Evolutionary conservation across 2,113 vertebrate genomes (phyloP).

Genomic region (Agapornis roseicollis): DNA sequence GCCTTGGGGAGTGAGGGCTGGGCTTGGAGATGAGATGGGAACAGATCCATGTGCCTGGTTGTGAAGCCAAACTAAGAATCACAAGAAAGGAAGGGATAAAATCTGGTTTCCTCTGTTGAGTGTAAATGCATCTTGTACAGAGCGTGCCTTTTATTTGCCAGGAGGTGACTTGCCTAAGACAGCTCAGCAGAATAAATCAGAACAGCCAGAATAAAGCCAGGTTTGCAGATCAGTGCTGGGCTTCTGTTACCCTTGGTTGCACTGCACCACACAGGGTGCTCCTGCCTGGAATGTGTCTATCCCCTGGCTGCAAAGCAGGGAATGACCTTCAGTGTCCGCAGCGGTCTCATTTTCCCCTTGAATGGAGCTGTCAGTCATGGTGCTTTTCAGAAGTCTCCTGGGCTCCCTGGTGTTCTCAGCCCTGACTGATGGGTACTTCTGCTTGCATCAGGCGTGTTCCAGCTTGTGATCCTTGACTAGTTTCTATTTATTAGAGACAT

Average conservation of each 20-base stretch:
- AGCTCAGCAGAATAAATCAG: neutral
- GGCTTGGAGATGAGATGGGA: neutral
- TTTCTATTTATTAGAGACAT: neutral
- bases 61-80: neutral
- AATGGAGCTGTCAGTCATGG: neutral
- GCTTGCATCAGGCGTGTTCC: neutral
- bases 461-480: neutral
- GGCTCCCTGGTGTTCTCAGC: neutral
- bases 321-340: rapidly evolving
- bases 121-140: rapidly evolving
- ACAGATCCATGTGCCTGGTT: neutral
- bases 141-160: rapidly evolving
- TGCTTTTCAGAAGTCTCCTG: neutral
- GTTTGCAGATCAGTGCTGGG: neutral
- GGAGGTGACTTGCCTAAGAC: neutral
- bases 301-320: neutral
- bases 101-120: neutral
- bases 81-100: neutral
- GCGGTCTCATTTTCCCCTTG: rapidly evolving
- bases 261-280: rapidly evolving
- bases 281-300: neutral
- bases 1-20: rapidly evolving
- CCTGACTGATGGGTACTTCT: neutral
- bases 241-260: neutral
- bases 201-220: neutral